Base-by-base conservation (phyloP, 2,888 invertebrate genomes). In the Hypomecis atomaria region DNA sequence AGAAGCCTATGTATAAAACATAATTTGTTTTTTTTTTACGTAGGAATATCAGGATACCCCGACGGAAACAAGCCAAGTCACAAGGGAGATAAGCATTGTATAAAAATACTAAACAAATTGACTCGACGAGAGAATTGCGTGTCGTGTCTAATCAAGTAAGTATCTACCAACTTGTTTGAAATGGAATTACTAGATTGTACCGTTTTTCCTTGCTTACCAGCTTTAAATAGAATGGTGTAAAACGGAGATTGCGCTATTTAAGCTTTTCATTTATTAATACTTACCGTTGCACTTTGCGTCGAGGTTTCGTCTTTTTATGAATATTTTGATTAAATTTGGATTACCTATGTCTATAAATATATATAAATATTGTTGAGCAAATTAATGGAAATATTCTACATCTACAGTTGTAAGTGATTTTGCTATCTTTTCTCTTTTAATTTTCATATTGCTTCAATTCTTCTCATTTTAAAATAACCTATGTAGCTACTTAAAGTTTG, bases 71-170 rank as follows among this genome's bases (percentile, higher is more conserved):
- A 11, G 36, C 11, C 36, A 48, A 6, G 10, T n/a, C 34, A 34
- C 34, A 36, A 48, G 48, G 48, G 36, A 48, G 48, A 38, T 40
- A 59, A 36, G 11, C 13, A 37, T 53, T n/a, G 33, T 23, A 37
- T 11, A 45, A 38, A 45, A 33, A 37, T 13, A 38, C 33, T 54
- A 55, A 50, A 50, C 33, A 34, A 43, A 38, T 49, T 60, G n/a
- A 44, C 36, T 53, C 45, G 61, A 68, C 44, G 63, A 68, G 56
- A 58, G 48, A 37, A 68, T 69, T 48, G 69, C 67, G 68, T 72
- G 69, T 54, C 54, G 54, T 13, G 37, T 59, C 62, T 63, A 65
- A 71, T 74, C 70, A 70, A 67, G 68, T 62, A 71, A 66, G 67
- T 60, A 49, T 45, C 55, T 6, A 47, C 60, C 67, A 72, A 72